phyloP scores from a whole-genome alignment of 2,888 invertebrate genomes.

The Aphodius granarius region DNA sequence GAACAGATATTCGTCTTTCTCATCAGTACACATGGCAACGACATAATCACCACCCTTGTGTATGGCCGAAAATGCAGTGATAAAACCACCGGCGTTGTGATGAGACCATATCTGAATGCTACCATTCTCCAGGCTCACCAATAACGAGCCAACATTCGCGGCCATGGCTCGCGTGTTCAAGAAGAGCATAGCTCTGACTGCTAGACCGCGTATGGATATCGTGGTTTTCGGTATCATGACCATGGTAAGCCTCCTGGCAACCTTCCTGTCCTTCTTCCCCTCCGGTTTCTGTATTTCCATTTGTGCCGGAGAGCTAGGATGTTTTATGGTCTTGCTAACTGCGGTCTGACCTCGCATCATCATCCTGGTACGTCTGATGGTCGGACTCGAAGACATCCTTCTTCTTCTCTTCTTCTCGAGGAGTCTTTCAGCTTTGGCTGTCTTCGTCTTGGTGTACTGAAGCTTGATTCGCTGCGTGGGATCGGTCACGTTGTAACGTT shows the following conservation, averaged over 20 bases:
- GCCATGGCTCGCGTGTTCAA: conserved; percentile 62
- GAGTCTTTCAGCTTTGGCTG: not conserved
- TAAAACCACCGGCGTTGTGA: conserved; percentile 71
- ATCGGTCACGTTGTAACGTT: conserved; percentile 21
- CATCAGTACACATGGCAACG: conserved; percentile 70
- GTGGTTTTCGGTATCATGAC: conserved; percentile 52
- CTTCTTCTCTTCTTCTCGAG: not conserved
- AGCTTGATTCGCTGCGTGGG: conserved; percentile 57
- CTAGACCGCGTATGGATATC: conserved; percentile 57
- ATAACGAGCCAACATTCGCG: conserved; percentile 62
- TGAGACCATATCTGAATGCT: conserved; percentile 81
- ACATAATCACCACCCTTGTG: conserved; percentile 70
- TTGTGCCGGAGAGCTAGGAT: conserved; percentile 40
- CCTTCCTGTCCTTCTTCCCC: not conserved
- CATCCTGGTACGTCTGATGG: not conserved
- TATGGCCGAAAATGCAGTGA: conserved; percentile 69
- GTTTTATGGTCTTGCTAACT: conserved; percentile 1
- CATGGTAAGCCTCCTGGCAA: conserved; percentile 49
- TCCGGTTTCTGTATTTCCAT: not conserved
- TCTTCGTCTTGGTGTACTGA: conserved; percentile 53
- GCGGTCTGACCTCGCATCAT: not conserved
- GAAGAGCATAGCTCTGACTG: conserved; percentile 70
- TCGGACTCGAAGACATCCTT: not conserved
- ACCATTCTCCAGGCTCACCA: conserved; percentile 76
- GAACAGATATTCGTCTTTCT: conserved; percentile 70